Evolutionary conservation across 2,113 vertebrate genomes (phyloP).

Genomic region (Heloderma charlesbogerti): DNA sequence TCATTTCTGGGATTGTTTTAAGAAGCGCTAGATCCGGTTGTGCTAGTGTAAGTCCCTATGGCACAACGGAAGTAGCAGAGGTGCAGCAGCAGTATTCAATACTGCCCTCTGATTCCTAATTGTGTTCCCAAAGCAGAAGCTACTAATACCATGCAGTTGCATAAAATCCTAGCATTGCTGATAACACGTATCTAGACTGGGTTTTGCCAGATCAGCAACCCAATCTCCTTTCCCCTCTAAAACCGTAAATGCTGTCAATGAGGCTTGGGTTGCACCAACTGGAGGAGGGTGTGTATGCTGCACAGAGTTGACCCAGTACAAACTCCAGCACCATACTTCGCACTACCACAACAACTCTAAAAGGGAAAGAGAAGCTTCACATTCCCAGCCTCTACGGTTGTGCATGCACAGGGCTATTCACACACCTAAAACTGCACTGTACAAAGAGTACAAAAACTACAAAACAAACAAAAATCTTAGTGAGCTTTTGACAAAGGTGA

Average conservation of each 20-base stretch:
- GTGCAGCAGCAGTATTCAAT: not conserved
- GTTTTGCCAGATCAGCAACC: not conserved
- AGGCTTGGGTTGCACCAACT: not conserved
- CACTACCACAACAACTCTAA: not conserved
- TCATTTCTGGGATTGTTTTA: too few species aligned
- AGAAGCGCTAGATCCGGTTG: too few species aligned
- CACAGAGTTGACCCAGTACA: not conserved
- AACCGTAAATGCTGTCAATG: not conserved
- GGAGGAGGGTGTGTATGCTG: not conserved
- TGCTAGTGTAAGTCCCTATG: too few species aligned
- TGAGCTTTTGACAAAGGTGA: not conserved
- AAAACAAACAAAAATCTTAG: not conserved
- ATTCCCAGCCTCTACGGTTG: too few species aligned
- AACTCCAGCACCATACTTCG: not conserved
- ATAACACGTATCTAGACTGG: not conserved
- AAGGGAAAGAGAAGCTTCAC: not conserved
- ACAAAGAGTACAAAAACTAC: not conserved
- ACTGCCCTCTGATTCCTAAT: not conserved
- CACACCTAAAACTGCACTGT: not conserved
- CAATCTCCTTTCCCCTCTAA: not conserved
- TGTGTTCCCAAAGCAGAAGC: not conserved
- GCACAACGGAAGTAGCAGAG: too few species aligned
- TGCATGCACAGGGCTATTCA: not conserved
- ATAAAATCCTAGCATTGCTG: not conserved
- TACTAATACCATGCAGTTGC: not conserved